phyloP scores from a whole-genome alignment of 2,113 vertebrate genomes.

The Peromyscus californicus region DNA sequence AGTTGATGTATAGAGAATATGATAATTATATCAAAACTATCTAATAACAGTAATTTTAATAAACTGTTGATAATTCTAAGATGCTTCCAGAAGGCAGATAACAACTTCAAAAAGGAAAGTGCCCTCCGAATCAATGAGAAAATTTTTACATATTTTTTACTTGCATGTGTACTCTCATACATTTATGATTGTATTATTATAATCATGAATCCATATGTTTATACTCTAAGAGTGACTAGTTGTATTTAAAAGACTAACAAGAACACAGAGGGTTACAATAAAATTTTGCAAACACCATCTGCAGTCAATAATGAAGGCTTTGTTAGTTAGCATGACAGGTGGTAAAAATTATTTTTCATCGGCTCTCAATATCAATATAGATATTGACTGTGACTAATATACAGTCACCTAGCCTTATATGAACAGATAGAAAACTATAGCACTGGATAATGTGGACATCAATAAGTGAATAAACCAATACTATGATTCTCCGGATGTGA shows the following conservation, averaged over 20 bases:
- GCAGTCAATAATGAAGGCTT: conserved; percentile 10
- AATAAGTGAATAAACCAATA: background rate
- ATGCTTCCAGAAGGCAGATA: conserved; percentile 24
- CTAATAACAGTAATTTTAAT: conserved; percentile 47
- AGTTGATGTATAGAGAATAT: background rate
- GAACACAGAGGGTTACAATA: background rate
- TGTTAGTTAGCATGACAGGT: conserved; percentile 27
- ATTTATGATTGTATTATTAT: background rate
- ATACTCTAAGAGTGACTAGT: background rate
- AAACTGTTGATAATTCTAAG: conserved; percentile 24
- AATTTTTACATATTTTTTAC: background rate
- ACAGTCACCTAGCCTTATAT: background rate
- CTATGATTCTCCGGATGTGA: background rate
- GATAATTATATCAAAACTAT: conserved; percentile 49
- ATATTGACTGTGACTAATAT: background rate
- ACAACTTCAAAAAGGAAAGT: conserved; percentile 40
- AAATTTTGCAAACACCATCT: background rate
- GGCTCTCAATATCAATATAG: background rate
- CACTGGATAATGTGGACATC: background rate
- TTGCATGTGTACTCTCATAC: background rate
- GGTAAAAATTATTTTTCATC: conserved; percentile 26
- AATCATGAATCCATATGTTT: background rate
- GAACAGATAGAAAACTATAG: conserved; percentile 9
- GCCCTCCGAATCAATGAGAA: background rate
- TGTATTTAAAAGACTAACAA: conserved; percentile 27